Evolutionary conservation across 2,797 vertebrate species (phyloP), one percentile per base, ranked within the genome.

Genomic region (Tiaroga cobitis): DNA sequence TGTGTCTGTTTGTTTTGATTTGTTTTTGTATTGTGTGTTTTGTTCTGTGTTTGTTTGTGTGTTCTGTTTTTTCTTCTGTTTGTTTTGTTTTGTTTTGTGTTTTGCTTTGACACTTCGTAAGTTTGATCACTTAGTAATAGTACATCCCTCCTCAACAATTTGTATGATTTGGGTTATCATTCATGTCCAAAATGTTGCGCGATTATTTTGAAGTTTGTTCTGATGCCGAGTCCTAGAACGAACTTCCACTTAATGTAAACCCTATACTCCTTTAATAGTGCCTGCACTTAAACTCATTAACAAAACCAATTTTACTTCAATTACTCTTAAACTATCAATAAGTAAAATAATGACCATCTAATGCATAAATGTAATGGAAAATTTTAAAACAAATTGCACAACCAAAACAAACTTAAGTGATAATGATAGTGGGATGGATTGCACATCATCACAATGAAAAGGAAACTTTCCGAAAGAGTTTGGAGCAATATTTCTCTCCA

Each of bases 401-500:
- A 67, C 43, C 70, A 75, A 65, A 82, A 82, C 81, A 63, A 46
- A 75, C 56, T 46, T 26, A 46, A 81, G 59, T 10, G 7, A 8
- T 59, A 56, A 65, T 61, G 72, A 65, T 43, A 49, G 19, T 5
- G 26, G 16, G 41, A 49, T 46, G 70, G 29, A 61, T 39, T 75
- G 16, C 26, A 67, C 59, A 39, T 75, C 41, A 46, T 51, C 8
- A 10, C 18, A 39, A 61, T 13, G 69, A 13, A 65, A 46, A 67
- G 39, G 10, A 88, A 91, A 92, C 84, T 90, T 91, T 86, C 19
- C 34, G n/a, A 70, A 88, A 79, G 87, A 86, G 82, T 87, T 84
- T 73, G 83, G 89, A 69, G 32, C 61, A 70, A 41, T 63, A 43
- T 84, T 74, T 77, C 24, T 74, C 51, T 82, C 90, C 86, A 80